Evolutionary conservation across 2,888 invertebrate species (phyloP), one percentile per base, ranked within the genome.

Genomic region (Tribolium freemani): DNA sequence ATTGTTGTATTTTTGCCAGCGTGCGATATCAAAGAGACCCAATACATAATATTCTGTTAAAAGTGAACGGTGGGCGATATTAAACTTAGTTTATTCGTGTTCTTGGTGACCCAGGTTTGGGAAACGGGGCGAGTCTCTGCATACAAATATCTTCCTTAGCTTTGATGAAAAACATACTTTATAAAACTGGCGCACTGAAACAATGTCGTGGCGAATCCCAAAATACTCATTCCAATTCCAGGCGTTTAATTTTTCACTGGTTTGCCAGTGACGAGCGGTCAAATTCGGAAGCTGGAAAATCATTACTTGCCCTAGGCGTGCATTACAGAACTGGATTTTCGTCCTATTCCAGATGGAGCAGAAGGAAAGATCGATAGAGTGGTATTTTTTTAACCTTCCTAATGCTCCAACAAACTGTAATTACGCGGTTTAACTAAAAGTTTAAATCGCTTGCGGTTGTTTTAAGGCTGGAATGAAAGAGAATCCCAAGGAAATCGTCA

Each of bases 1-100:
- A 20, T 4, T 20, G 8, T n/a, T 16, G 51, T 20, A 51, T 51
- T 20, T 51, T 21, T 21, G 26, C n/a, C 48, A 38, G 51, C 11
- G 63, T 30, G 56, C 60, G 63, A 54, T 69, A 63, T 60, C 66
- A 64, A 63, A 72, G 69, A 46, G 66, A 71, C 67, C 69, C 58
- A 72, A 72, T 72, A 75, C 73, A 77, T 75, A 77, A 76, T 76
- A 76, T 77, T 76, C 75, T 72, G 71, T 76, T 76, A 75, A 76
- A 76, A 75, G 68, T 68, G 67, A 72, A 74, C 72, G 69, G 73
- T 71, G 70, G 46, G 73, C 64, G 72, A 78, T 75, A 76, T 77
- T 75, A 77, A 77, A 75, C 58, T 74, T 67, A 71, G 71, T 75
- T 76, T 73, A 76, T 76, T 75, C 72, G 74, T 71, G 71, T 71